phyloP scores from a whole-genome alignment of 2,888 invertebrate species.

The Teinopalpus imperialis region DNA sequence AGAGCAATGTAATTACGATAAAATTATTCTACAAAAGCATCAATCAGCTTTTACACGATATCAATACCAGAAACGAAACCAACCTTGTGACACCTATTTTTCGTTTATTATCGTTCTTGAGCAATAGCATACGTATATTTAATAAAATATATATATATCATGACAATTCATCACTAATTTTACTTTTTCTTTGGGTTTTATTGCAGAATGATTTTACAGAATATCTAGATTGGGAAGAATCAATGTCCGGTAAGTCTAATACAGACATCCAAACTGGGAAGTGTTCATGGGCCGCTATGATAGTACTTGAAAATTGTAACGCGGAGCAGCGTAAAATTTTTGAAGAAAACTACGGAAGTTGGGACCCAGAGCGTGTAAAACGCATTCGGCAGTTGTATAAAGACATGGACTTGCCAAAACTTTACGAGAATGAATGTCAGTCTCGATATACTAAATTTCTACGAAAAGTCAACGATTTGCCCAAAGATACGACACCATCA shows the following conservation, averaged over 20 bases:
- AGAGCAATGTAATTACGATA: no score
- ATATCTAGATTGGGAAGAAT: neutral
- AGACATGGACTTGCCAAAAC: neutral
- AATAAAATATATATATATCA: no score
- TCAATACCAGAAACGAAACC: no score
- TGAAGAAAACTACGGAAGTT: conserved; percentile 84
- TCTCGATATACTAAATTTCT: neutral
- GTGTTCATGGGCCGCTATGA: conserved; percentile 94
- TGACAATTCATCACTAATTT: no score
- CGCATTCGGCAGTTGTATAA: conserved; percentile 14
- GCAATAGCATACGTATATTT: no score
- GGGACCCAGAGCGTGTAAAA: conserved; percentile 80
- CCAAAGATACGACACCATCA: neutral
- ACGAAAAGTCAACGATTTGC: neutral
- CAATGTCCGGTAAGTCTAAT: conserved; percentile 37
- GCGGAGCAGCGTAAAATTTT: conserved; percentile 85
- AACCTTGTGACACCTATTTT: no score
- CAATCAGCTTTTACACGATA: no score
- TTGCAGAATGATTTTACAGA: conserved; percentile 3
- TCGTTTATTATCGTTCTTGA: no score
- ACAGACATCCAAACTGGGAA: conserved; percentile 87
- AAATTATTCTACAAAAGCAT: no score
- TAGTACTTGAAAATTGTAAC: conserved; percentile 87
- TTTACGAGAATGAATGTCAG: conserved; percentile 1
- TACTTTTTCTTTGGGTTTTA: neutral